Evolutionary conservation across 2,888 invertebrate genomes (phyloP), one percentile per base, ranked within the genome.

Genomic region (Autographa pulchrina): DNA sequence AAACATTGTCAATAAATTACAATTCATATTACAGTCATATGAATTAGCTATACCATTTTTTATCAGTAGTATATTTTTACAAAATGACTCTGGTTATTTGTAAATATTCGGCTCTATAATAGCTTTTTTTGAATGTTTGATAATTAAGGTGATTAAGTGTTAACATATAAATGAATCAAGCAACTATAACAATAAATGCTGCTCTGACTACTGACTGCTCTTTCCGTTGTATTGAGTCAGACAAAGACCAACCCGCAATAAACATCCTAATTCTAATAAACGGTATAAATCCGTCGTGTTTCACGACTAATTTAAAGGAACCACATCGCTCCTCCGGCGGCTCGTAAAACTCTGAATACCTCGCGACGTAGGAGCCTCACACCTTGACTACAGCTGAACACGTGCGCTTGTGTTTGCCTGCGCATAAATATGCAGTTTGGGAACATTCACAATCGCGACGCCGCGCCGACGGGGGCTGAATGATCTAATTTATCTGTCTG

Each of bases 361-460:
- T 48, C 48, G 48, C 16, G n/a, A 1, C n/a, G 48, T 48, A n/a
- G 48, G n/a, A 41, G 61, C 66, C 56, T 58, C 48, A 6, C 72
- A 72, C 63, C 65, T 68, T 38, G 32, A 13, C 52, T 31, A 18
- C 60, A 38, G 59, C 62, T 61, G 68, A 69, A 74, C 48, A 72
- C 59, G 67, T 32, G 32, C 52, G 16, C 52, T 68, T 65, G 35
- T 75, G 63, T 72, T 78, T 73, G 68, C 63, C 31, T 60, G 48
- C 58, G 68, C 71, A 83, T 76, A 80, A 83, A 83, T 78, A 83
- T 82, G 78, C 76, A 81, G 66, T 76, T 74, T 61, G 63, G 48
- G 62, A 65, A 65, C 70, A 70, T 59, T 66, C 66, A 63, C 64
- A 71, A 77, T 74, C 56, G 59, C 20, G 14, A 67, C 67, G 20